A percentile compares a stretch with the other conserved stretches of the same genome.
These are phyloP conservation scores for Tetanocera ferruginea DNA, from an alignment of 2,888 invertebrate species.

Conservation along the genomic window DNA sequence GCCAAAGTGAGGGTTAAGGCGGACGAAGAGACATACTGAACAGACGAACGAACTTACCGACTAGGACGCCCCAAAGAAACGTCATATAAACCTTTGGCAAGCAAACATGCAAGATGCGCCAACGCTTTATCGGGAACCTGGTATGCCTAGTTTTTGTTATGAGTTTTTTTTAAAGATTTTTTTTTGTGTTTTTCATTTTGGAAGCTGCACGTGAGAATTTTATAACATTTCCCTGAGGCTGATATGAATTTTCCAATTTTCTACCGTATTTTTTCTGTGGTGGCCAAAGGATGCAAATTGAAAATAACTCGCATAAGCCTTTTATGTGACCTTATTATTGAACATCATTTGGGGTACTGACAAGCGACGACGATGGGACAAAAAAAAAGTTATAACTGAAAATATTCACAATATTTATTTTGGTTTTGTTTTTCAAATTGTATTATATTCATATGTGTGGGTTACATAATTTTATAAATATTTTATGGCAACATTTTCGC, in stretches of 20 bases:
- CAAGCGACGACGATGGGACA: no score
- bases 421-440: no score
- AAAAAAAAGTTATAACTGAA: no score
- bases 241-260: constrained; percentile 5
- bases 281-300: background rate
- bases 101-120: background rate
- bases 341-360: no score
- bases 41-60: background rate
- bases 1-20: no score
- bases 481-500: no score
- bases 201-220: constrained; percentile 23
- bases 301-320: no score
- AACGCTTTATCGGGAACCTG: background rate
- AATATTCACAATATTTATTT: no score
- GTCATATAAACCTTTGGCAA: background rate
- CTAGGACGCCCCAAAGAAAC: background rate
- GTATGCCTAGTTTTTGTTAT: background rate
- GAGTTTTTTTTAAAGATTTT: background rate
- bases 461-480: no score
- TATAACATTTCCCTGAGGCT: background rate
- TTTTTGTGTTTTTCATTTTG: background rate
- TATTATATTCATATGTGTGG: no score
- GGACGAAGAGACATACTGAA: background rate
- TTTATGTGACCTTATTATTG: no score
- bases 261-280: background rate